These are phyloP conservation scores for Teleiodes luculella DNA, from an alignment of 2,888 invertebrate genomes.

Conservation along the genomic window DNA sequence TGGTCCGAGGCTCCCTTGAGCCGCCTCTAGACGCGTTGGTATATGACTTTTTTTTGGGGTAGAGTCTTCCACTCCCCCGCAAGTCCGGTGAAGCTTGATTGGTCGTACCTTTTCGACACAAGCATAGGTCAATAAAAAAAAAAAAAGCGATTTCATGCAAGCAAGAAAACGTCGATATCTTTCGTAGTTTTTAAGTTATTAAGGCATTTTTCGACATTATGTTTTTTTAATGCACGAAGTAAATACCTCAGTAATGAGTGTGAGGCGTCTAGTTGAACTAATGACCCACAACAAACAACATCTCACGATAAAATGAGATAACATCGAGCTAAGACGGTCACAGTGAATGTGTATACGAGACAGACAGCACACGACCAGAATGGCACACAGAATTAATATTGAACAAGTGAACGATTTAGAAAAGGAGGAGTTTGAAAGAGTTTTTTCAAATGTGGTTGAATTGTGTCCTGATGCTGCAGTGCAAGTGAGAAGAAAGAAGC, in stretches of 20 bases:
- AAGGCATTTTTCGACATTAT: not conserved
- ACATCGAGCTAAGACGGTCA: constrained; percentile 18
- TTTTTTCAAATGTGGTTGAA: constrained; percentile 82
- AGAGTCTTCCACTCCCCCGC: too few relatives aligned
- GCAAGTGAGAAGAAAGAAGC: constrained; percentile 65
- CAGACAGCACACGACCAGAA: constrained; percentile 18
- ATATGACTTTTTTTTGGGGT: too few relatives aligned
- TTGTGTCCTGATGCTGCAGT: constrained; percentile 75
- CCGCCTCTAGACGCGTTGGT: too few relatives aligned
- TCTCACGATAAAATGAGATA: constrained; percentile 32
- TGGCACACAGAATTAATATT: constrained; percentile 51
- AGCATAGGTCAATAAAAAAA: too few relatives aligned
- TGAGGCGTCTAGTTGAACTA: constrained; percentile 35
- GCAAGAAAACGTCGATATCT: too few relatives aligned
- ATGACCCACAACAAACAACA: constrained; percentile 37
- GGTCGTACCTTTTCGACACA: too few relatives aligned
- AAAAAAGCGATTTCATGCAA: too few relatives aligned
- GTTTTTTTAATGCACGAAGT: too few relatives aligned
- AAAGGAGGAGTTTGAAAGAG: constrained; percentile 72
- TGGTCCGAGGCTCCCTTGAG: too few relatives aligned
- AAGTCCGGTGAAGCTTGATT: too few relatives aligned
- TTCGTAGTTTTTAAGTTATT: too few relatives aligned
- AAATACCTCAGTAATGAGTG: not conserved
- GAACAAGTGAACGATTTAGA: constrained; percentile 75
- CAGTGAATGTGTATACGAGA: constrained; percentile 9